These are phyloP conservation scores for Rhadinocentrus ornatus DNA, from an alignment of 2,797 vertebrate species.

Conservation along the genomic window DNA sequence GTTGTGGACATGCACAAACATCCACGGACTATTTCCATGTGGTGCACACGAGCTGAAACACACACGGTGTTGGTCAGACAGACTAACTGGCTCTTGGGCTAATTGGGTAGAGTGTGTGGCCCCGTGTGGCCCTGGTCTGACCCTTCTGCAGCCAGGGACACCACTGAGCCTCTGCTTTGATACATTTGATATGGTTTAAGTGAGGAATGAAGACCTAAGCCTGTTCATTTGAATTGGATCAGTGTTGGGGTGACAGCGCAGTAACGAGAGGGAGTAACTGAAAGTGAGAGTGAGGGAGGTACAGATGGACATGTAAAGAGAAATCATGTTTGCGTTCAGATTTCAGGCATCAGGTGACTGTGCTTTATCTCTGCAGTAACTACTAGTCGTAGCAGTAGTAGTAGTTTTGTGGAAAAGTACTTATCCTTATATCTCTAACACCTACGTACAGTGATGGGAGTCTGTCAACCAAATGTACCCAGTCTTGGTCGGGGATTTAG, in stretches of 20 bases:
- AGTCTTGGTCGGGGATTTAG: constrained; percentile 62
- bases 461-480: constrained; percentile 17
- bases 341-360: no score
- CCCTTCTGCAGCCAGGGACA: constrained; percentile 82
- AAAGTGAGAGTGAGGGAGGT: constrained; percentile 51
- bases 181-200: constrained; percentile 94
- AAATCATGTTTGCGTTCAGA: not conserved
- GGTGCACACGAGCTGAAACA: constrained; percentile 47
- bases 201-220: constrained; percentile 86
- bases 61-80: constrained; percentile 74
- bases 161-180: constrained; percentile 90
- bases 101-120: constrained; percentile 87
- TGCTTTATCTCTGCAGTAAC: not conserved
- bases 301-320: constrained; percentile 13
- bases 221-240: constrained; percentile 90
- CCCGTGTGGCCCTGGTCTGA: constrained; percentile 78
- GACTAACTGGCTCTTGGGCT: constrained; percentile 83
- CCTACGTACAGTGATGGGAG: not conserved
- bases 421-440: not conserved
- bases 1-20: constrained; percentile 46
- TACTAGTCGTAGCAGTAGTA: constrained; percentile 4
- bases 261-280: constrained; percentile 55
- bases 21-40: constrained; percentile 23
- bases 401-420: not conserved
- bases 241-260: constrained; percentile 81